phyloP scores from a whole-genome alignment of 2,113 vertebrate species.

The Baryphthengus martii region DNA sequence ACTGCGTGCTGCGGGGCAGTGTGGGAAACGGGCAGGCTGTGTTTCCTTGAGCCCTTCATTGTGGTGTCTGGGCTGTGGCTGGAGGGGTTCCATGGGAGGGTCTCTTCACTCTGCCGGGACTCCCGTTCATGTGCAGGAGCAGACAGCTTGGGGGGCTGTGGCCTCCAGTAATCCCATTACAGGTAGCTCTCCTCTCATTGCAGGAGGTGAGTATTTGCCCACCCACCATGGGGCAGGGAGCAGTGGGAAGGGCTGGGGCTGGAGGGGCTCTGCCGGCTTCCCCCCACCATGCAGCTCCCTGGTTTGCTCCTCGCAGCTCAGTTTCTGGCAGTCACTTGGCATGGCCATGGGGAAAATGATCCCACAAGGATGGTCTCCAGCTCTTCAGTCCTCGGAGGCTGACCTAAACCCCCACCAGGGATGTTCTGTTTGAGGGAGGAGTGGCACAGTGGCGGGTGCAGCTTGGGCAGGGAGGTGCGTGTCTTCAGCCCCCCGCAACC shows the following conservation, averaged over 20 bases:
- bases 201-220: neutral
- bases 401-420: neutral
- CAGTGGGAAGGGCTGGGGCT: neutral
- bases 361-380: rapidly evolving
- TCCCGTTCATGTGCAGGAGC: neutral
- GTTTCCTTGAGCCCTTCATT: neutral
- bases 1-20: no score
- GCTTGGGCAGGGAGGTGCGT: neutral
- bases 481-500: neutral
- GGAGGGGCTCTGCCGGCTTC: neutral
- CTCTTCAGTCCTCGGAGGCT: rapidly evolving
- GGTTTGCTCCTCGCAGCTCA: rapidly evolving
- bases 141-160: neutral
- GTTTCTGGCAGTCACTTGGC: neutral
- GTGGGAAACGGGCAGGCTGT: rapidly evolving
- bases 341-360: rapidly evolving
- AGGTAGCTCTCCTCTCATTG: neutral
- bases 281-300: neutral
- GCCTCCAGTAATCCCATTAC: neutral
- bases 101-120: neutral
- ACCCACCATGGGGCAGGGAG: neutral
- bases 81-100: no score
- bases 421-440: neutral
- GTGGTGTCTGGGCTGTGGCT: neutral
- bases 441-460: neutral